Conservation (phyloP, 2,888 invertebrate species). For the Leucophenga montana region DNA sequence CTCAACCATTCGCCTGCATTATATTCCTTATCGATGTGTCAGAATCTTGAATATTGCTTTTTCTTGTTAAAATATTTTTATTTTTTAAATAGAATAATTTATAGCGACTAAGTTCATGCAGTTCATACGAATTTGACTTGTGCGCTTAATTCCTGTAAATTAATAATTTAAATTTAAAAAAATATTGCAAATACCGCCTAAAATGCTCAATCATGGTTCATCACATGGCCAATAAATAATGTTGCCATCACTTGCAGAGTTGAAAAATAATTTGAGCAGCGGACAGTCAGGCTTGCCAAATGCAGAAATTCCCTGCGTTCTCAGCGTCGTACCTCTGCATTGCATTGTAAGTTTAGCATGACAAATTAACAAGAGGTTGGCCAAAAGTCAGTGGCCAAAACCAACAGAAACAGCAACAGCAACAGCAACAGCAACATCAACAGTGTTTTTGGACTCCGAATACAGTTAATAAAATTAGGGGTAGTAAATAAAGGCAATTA, state of each 20-base stretch:
- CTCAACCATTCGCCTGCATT: too few species aligned
- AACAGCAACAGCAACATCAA: background rate
- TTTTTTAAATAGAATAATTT: too few species aligned
- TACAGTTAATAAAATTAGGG: slow-evolving; percentile 47
- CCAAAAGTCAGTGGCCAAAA: slow-evolving; percentile 13
- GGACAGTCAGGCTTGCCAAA: slow-evolving; percentile 22
- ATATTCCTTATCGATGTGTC: too few species aligned
- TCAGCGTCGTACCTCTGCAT: background rate
- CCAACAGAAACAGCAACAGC: background rate
- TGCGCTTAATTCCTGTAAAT: too few species aligned
- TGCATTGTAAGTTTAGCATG: slow-evolving; percentile 2
- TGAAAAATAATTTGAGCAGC: slow-evolving; percentile 26
- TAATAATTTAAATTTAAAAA: too few species aligned
- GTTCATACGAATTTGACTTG: too few species aligned
- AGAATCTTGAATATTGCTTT: too few species aligned
- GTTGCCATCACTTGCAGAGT: slow-evolving; percentile 36
- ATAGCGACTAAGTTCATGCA: too few species aligned
- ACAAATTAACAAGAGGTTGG: slow-evolving; percentile 17
- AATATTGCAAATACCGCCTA: background rate
- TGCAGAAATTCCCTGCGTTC: background rate
- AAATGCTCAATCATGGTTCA: slow-evolving; percentile 39
- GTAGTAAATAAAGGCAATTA: slow-evolving; percentile 55
- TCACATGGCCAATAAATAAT: slow-evolving; percentile 44
- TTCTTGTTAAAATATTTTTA: too few species aligned
- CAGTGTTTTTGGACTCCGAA: slow-evolving; percentile 17